Conservation (phyloP, 1,140 invertebrate species). For the Procambarus clarkii region DNA sequence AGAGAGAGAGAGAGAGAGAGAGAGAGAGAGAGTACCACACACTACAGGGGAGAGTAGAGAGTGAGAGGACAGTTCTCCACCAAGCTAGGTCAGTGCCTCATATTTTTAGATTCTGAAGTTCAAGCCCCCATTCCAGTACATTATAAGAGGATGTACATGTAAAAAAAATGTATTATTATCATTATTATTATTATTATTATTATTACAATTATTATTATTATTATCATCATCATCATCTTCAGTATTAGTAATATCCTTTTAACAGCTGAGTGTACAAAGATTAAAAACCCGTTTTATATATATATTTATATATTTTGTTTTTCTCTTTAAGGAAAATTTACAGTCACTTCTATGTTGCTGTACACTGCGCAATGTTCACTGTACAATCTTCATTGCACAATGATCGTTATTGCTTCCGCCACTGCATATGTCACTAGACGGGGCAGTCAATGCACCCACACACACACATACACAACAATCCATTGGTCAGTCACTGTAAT, state of each 20-base stretch:
- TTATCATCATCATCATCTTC: neutral
- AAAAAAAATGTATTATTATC: neutral
- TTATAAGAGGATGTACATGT: neutral
- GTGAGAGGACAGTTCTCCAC: no score
- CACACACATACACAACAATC: no score
- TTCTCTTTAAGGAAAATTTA: neutral
- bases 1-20: neutral
- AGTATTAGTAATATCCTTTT: neutral
- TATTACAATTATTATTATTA: neutral
- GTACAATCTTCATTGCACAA: no score
- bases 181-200: no score
- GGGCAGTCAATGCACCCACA: no score
- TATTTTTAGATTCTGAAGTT: no score
- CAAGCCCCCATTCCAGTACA: no score
- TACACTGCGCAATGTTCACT: neutral
- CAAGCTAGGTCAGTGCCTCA: no score
- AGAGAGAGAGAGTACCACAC: no score
- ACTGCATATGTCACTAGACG: no score
- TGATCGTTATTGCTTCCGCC: neutral
- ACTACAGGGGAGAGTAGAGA: neutral
- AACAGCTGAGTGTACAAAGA: neutral
- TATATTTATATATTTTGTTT: constrained; percentile 17
- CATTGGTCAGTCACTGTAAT: no score
- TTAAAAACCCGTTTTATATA: constrained; percentile 25
- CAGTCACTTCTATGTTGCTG: neutral